phyloP scores from a whole-genome alignment of 2,113 vertebrate species.

The Prionailurus bengalensis region DNA sequence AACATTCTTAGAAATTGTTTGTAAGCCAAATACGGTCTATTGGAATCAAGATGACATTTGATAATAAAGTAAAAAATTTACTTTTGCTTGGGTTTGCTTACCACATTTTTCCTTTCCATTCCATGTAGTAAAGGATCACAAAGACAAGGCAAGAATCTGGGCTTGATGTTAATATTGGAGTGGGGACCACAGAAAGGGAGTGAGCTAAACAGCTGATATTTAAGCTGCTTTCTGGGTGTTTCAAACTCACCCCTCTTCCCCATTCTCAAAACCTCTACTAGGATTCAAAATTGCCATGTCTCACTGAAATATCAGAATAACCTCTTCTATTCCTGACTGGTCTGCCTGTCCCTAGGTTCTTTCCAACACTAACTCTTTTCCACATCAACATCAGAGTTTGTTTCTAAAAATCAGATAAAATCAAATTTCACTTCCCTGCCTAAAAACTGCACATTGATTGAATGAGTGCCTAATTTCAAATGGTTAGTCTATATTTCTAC shows the following conservation, averaged over 20 bases:
- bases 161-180: neutral
- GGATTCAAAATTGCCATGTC: neutral
- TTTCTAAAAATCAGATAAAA: slow-evolving; percentile 32
- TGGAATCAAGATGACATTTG: neutral
- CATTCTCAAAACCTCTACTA: neutral
- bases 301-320: neutral
- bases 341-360: neutral
- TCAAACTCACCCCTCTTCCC: neutral
- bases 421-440: neutral
- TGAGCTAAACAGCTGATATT: neutral
- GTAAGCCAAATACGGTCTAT: neutral
- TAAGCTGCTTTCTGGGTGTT: neutral
- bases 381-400: neutral
- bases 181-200: neutral
- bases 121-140: neutral
- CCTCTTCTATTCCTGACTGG: neutral
- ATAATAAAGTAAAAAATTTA: slow-evolving; percentile 28
- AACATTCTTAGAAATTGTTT: slow-evolving; percentile 19
- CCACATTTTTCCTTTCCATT: neutral
- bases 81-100: neutral
- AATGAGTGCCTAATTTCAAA: neutral
- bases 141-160: neutral
- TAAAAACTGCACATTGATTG: neutral
- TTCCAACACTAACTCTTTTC: neutral
- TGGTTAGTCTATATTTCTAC: neutral